Base-by-base conservation (phyloP, 2,113 vertebrate genomes). In the Phrynosoma blainvillii region DNA sequence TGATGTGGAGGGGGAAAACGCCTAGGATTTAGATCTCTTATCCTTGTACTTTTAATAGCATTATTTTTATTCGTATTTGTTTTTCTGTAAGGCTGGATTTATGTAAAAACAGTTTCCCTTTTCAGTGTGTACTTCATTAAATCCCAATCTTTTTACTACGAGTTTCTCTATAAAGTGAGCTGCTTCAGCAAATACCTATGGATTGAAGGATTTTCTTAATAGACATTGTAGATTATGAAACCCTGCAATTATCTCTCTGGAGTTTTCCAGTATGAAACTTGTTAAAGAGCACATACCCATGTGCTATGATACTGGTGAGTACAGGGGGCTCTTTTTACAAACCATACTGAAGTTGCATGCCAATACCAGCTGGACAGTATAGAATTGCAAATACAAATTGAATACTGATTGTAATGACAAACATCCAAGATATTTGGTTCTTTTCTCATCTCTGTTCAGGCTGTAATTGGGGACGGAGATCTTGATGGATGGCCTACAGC, bases 71-170 rank as follows among this genome's bases (percentile, higher is more conserved):
- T 93, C 88, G 1, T 1, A 2, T 90, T 86, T 92, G 76, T 47
- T 84, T 93, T 92, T 89, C 23, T 47, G 56, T 89, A 13, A 40
- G 42, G 14, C 25, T 90, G 27, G 3, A 3, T 87, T 94, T 93
- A 73, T 27, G 92, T 89, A 84, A 86, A 91, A 81, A 42, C 21
- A 62, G 56, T 86, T 27, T 86, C 68, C 59, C 30, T 62, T 32
- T 13, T 90, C 79, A 30, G 11, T 84, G 30, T 73, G 47, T 82
- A 75, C 87, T 87, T 68, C 90, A 6, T 56, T 82, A 91, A 92
- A 94, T 91, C 82, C 62, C 85, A 65, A 79, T 87, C 82, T 81
- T 93, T 93, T 94, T 91, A 27, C 14, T 0, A 89, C 89, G 68
- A 73, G 20, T 93, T 62, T 86, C 75, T 62, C 30, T 71, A 56